Base-by-base conservation (phyloP, 2,797 vertebrate species). In the Percopsis omiscomaycus region DNA sequence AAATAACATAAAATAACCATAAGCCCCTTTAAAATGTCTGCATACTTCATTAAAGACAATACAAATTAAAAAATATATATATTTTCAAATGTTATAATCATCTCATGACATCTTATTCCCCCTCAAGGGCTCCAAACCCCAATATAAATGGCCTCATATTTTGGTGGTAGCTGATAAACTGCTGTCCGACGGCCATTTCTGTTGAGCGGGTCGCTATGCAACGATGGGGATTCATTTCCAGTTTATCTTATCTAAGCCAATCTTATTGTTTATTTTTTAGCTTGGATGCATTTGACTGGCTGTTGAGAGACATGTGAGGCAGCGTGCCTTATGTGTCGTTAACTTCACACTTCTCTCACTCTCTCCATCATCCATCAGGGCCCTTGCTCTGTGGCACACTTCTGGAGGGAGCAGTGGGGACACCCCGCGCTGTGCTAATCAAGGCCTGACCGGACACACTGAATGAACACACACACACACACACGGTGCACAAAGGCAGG, bases 391-490 rank as follows among this genome's bases (percentile, higher is more conserved):
- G 70, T 66, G 64, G 83, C 65, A 78, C 56, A 73, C 68, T 77
- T 85, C 71, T 78, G 69, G 28, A 83, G 67, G 73, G 78, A 80
- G 76, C 81, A 87, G 84, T 79, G 84, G 82, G 78, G 81, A 63
- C 61, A 3, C 14, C 61, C 72, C 66, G 67, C 63, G 68, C 74
- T 81, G 81, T 22, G 22, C 73, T 85, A 76, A 86, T 84, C 74
- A 79, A 67, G 64, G 64, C 54, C 67, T 82, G 81, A 77, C 77
- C 70, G 53, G 56, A 73, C 57, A 61, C 61, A 67, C 5, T 27
- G 52, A 27, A 13, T 8, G 27, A 67, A 27, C 49, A 44, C n/a
- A 62, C 49, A 37, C 48, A 22, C 55, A 62, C 69, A 73, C 59
- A 79, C 47, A 70, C 30, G 5, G 4, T 16, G 10, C 14, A 63